phyloP scores from a whole-genome alignment of 2,113 vertebrate species.

The Corvus moneduloides region DNA sequence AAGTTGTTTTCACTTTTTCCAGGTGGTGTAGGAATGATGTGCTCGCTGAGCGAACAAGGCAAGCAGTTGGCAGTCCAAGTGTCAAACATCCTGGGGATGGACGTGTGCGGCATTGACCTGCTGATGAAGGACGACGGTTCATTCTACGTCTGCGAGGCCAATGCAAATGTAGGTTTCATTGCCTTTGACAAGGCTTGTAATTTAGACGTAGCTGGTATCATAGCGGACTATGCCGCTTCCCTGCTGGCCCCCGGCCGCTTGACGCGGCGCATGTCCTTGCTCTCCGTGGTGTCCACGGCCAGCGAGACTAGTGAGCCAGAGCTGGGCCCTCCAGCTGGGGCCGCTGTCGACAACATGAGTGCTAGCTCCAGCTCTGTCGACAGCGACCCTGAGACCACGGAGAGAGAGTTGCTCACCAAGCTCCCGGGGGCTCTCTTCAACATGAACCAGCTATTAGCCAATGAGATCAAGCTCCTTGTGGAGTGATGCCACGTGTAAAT shows the following conservation, averaged over 20 bases:
- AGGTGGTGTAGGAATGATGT: conserved; percentile 84
- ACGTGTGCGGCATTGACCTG: conserved; percentile 82
- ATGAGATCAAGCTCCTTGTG: conserved; percentile 82
- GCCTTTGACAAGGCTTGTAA: conserved; percentile 86
- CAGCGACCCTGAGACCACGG: conserved; percentile 83
- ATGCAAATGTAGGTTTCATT: conserved; percentile 85
- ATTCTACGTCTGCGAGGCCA: conserved; percentile 83
- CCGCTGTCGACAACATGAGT: conserved; percentile 83
- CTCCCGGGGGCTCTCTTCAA: conserved; percentile 82
- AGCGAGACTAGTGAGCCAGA: conserved; percentile 83
- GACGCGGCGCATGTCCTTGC: conserved; percentile 82
- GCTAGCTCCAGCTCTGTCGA: conserved; percentile 86
- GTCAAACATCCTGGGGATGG: conserved; percentile 83
- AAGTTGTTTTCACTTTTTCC: not conserved
- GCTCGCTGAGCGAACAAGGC: conserved; percentile 81
- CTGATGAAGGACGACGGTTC: conserved; percentile 82
- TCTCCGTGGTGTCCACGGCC: conserved; percentile 83
- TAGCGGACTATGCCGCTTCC: conserved; percentile 82
- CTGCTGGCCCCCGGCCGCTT: conserved; percentile 82
- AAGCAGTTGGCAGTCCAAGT: conserved; percentile 81
- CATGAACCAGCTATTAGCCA: conserved; percentile 84
- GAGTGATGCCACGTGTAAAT: conserved; percentile 75
- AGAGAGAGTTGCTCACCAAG: conserved; percentile 82
- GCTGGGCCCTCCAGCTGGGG: conserved; percentile 78
- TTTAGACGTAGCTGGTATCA: conserved; percentile 83